Conservation (phyloP, 2,113 vertebrate genomes). For the Tauraco erythrolophus region DNA sequence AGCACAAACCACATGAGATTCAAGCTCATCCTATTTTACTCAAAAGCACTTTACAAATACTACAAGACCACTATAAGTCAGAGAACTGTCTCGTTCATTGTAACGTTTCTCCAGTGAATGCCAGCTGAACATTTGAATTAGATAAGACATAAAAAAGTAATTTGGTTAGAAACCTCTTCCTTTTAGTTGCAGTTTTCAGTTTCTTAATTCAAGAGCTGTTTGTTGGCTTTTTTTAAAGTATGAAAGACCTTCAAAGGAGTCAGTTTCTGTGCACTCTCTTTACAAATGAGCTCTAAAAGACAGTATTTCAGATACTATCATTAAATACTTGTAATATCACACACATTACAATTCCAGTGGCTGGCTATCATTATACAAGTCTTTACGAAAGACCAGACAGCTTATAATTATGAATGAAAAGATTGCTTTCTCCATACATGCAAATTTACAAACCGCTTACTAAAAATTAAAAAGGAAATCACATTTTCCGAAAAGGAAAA, state of each 20-base stretch:
- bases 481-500: background rate
- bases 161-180: background rate
- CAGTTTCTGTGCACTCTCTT: accelerated
- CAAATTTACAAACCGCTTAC: background rate
- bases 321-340: background rate
- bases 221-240: accelerated
- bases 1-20: background rate
- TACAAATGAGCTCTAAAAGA: background rate
- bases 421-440: accelerated
- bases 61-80: background rate
- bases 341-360: background rate
- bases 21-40: background rate
- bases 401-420: background rate
- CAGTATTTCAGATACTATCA: background rate
- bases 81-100: background rate
- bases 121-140: background rate
- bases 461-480: background rate
- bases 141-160: background rate
- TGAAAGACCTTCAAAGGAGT: background rate
- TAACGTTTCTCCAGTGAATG: background rate
- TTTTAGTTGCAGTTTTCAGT: background rate
- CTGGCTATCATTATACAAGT: background rate
- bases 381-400: background rate
- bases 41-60: background rate
- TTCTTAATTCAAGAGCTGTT: background rate